Evolutionary conservation across 2,797 vertebrate species (phyloP).

Genomic region (Phoxinus dragarum): DNA sequence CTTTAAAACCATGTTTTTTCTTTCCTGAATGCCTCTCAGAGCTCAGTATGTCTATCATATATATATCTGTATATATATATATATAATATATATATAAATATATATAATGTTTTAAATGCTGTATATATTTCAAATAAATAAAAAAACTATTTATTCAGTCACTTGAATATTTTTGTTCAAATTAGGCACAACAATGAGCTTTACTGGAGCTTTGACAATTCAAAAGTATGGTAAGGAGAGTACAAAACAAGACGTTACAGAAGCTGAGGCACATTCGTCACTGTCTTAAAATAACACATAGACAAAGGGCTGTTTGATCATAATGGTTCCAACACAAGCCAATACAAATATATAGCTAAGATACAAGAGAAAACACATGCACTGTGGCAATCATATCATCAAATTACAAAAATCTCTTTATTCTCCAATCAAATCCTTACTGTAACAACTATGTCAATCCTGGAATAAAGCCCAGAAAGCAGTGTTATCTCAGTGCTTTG

Average conservation of each 20-base stretch:
- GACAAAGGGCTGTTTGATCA: constrained; percentile 23
- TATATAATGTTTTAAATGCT: not conserved
- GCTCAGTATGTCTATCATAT: not conserved
- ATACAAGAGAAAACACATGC: constrained; percentile 20
- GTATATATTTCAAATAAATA: not conserved
- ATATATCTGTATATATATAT: not conserved
- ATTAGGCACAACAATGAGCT: not conserved
- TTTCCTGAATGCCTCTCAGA: not conserved
- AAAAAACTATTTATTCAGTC: not conserved
- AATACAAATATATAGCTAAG: constrained; percentile 32
- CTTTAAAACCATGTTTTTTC: not conserved
- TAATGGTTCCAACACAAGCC: not conserved
- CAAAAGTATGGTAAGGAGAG: not conserved
- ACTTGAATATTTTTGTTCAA: not conserved
- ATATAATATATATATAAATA: not conserved
- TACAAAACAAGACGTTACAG: not conserved
- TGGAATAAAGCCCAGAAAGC: constrained; percentile 42
- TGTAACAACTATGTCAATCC: constrained; percentile 33
- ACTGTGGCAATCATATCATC: constrained; percentile 17
- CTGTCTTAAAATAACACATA: constrained; percentile 14
- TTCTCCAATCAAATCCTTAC: constrained; percentile 22
- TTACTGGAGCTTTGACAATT: not conserved
- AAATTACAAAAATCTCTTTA: constrained; percentile 39
- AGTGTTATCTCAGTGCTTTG: constrained; percentile 25
- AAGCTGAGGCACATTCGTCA: not conserved